Conservation (phyloP, 2,797 vertebrate genomes). For the Apogon talboti region DNA sequence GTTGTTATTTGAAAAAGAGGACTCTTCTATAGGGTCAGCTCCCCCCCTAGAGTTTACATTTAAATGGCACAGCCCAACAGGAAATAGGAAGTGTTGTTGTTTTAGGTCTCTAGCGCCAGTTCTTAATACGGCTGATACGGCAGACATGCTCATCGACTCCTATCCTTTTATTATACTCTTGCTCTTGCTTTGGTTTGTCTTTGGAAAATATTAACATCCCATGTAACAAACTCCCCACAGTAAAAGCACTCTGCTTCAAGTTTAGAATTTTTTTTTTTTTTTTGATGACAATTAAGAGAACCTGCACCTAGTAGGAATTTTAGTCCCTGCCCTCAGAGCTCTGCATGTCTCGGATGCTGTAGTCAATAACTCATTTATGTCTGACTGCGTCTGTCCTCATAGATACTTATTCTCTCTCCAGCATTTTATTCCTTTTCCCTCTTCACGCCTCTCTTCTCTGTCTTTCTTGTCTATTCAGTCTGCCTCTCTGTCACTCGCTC, state of each 20-base stretch:
- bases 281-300: conserved; percentile 46
- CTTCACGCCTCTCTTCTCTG: conserved; percentile 9
- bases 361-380: conserved; percentile 61
- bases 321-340: conserved; percentile 37
- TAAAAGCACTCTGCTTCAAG: conserved; percentile 17
- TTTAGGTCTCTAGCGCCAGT: no score
- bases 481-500: conserved; percentile 21
- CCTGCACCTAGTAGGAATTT: conserved; percentile 39
- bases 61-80: no score
- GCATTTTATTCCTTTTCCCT: conserved; percentile 40
- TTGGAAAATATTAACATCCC: conserved; percentile 44
- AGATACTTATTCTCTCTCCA: conserved; percentile 37
- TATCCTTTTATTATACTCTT: no score
- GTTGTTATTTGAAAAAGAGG: no score
- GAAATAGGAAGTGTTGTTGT: no score
- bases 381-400: conserved; percentile 45
- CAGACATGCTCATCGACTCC: no score
- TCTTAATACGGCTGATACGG: no score
- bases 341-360: conserved; percentile 46
- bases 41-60: no score
- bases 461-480: conserved; percentile 5
- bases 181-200: conserved; percentile 51
- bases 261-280: conserved; percentile 40
- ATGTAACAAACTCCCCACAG: conserved; percentile 36
- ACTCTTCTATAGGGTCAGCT: no score